Base-by-base conservation (phyloP, 2,888 invertebrate species). In the Noctuana brunneofusca region DNA sequence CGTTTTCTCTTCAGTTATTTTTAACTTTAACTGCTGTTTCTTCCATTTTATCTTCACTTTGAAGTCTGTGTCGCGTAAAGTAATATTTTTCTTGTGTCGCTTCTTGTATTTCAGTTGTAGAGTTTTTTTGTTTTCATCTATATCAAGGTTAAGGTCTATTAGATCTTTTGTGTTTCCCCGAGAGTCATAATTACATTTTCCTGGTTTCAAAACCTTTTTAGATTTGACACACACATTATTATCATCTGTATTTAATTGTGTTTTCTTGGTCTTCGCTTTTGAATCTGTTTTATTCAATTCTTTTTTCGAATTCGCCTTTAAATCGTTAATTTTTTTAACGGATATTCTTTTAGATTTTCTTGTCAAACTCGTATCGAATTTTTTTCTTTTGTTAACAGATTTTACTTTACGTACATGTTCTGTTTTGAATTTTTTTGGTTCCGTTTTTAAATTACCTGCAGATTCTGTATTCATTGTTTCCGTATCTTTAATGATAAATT, bases 21-120 rank as follows among this genome's bases (percentile, higher is more conserved):
- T 77, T 35, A 84, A 66, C 49, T 77, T 75, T 0, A 87, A 57
- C 1, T 73, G 65, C 35, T 81, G 71, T 8, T 75, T 70, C 11
- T 74, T 71, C 75, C 78, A 82, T 70, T 78, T 76, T 1, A 86
- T 87, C 66, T 82, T 84, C 0, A 87, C 71, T 64, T 78, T 70
- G 1, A 86, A 78, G 60, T 80, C 75, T 46, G 65, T 64, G 27
- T 70, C 65, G 2, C 65, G 38, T 14, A 70, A 68, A 0, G 69
- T 70, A 5, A 71, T 4, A 14, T 64, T 63, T 1, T 58, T 68
- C 53, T 69, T 69, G n/a, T 60, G 52, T 35, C 66, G 58, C 20
- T 63, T 66, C 24, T 52, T 64, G 12, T 66, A 66, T 57, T 68
- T 70, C 0, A 24, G 59, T 41, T 68, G 73, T 24, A 49, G 2